Percentiles rank a stretch among this genome's conserved stretches.
These are phyloP conservation scores for Resseliella maxima DNA, from an alignment of 2,888 invertebrate genomes.

Conservation along the genomic window DNA sequence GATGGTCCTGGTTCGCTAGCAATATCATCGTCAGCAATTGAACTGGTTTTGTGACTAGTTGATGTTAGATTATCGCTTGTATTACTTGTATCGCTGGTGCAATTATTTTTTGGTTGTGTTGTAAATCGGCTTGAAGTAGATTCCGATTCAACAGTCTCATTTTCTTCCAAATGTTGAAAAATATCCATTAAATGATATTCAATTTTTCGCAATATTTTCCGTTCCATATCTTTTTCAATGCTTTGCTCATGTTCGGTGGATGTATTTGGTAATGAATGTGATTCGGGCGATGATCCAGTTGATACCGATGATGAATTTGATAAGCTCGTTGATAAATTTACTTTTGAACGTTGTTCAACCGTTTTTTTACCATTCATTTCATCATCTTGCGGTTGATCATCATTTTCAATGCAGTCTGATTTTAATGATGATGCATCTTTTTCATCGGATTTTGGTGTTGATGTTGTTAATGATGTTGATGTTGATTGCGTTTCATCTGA, in stretches of 20 bases:
- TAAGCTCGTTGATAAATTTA: slow-evolving; percentile 58
- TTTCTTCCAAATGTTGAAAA: slow-evolving; percentile 65
- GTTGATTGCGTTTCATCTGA: not conserved
- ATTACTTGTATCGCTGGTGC: slow-evolving; percentile 33
- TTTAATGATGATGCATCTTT: not conserved
- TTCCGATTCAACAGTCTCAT: slow-evolving; percentile 59
- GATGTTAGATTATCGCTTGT: not conserved
- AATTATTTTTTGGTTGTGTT: slow-evolving; percentile 41
- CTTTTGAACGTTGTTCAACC: not conserved
- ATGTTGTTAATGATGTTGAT: not conserved
- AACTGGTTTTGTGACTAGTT: slow-evolving; percentile 23
- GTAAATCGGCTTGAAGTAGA: not conserved
- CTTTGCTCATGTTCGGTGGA: slow-evolving; percentile 51
- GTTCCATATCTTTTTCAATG: slow-evolving; percentile 56
- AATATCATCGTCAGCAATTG: not conserved
- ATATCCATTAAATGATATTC: slow-evolving; percentile 67
- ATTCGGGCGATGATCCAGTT: slow-evolving; percentile 60
- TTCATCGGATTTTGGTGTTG: not conserved
- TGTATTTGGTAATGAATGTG: slow-evolving; percentile 21
- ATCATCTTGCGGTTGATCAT: not conserved
- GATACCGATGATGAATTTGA: slow-evolving; percentile 61
- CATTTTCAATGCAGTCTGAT: not conserved
- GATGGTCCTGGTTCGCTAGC: slow-evolving; percentile 37
- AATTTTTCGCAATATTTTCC: slow-evolving; percentile 63
- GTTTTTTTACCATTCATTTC: slow-evolving; percentile 9